phyloP scores from a whole-genome alignment of 2,797 vertebrate species.

The Euphonia xanthogaster region DNA sequence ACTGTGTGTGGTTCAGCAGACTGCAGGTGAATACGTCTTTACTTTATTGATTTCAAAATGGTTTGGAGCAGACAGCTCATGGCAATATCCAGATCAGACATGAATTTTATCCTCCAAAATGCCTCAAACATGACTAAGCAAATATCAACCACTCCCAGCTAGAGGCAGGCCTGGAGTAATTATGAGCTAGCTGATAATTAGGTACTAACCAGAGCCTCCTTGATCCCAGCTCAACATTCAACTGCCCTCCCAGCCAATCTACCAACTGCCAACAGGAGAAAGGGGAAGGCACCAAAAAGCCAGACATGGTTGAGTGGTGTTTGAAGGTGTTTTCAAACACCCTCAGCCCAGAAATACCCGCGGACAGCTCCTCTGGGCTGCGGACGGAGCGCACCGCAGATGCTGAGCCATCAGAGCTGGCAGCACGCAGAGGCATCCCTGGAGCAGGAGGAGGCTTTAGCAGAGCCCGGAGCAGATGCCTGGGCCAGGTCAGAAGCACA shows the following conservation, averaged over 20 bases:
- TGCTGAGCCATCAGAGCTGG: not conserved
- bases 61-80: not conserved
- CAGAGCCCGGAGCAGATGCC: not conserved
- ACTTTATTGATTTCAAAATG: not conserved
- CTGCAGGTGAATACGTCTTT: not conserved
- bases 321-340: not conserved
- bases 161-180: not conserved
- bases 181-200: not conserved
- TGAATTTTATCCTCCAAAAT: not conserved
- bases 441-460: not conserved
- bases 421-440: not conserved
- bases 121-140: not conserved
- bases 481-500: not conserved
- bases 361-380: fast-evolving
- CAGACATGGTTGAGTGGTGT: fast-evolving
- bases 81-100: not conserved
- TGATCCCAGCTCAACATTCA: not conserved
- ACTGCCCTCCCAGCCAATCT: not conserved
- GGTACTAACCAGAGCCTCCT: not conserved
- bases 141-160: not conserved
- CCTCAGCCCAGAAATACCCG: fast-evolving
- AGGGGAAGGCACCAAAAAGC: fast-evolving
- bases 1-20: fast-evolving
- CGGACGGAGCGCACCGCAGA: not conserved
- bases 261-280: not conserved